Evolutionary conservation across 2,888 invertebrate species (phyloP).

Genomic region (Clunio marinus): DNA sequence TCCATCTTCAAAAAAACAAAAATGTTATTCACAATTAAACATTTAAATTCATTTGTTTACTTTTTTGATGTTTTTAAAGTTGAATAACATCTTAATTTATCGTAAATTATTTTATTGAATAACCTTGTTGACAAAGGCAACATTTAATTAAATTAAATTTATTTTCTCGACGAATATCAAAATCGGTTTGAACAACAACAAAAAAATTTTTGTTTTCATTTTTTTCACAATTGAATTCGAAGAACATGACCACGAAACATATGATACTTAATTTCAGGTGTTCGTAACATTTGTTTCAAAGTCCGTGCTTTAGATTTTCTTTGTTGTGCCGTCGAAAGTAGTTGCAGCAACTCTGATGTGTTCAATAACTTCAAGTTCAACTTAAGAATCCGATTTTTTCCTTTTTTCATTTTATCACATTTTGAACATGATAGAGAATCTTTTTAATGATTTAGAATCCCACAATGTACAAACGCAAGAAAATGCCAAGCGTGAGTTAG

Average conservation of each 20-base stretch:
- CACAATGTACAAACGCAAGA: conserved; percentile 63
- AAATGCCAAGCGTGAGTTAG: conserved; percentile 63
- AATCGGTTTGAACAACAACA: no score
- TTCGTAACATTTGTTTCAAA: no score
- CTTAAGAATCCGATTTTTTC: not conserved
- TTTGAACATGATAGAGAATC: conserved; percentile 51
- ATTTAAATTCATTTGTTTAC: not conserved
- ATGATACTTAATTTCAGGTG: no score
- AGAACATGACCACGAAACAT: not conserved
- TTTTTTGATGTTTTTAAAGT: not conserved
- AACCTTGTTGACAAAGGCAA: no score
- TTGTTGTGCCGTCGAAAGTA: not conserved
- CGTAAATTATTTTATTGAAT: no score
- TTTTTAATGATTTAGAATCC: conserved; percentile 65
- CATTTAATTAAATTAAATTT: no score
- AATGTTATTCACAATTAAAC: not conserved
- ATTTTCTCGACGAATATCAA: no score
- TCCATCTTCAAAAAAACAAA: conserved; percentile 54
- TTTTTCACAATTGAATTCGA: no score
- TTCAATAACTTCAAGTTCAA: not conserved
- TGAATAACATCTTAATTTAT: not conserved
- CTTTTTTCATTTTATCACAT: not conserved
- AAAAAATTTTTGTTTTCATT: no score
- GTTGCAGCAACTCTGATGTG: not conserved
- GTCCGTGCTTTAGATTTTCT: not conserved